Evolutionary conservation across 2,888 invertebrate genomes (phyloP).

Genomic region (Pachydiplax longipennis): DNA sequence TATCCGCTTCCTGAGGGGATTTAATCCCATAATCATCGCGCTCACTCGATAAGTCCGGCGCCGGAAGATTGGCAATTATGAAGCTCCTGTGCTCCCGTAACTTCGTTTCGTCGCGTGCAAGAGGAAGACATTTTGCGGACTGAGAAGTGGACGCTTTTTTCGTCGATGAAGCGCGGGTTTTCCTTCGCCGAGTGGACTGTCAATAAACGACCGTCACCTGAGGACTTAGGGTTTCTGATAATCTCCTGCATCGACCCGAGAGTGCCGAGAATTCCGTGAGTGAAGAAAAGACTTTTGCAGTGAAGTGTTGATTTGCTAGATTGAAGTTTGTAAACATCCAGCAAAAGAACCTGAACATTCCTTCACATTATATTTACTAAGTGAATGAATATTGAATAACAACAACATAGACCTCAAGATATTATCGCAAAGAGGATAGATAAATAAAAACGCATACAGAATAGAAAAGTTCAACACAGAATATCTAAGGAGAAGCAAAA

Average conservation of each 20-base stretch:
- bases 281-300: background rate
- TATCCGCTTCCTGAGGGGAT: background rate
- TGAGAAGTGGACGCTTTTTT: background rate
- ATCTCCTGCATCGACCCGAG: too few relatives aligned
- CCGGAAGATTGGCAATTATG: conserved; percentile 36
- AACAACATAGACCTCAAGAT: too few relatives aligned
- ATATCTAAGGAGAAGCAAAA: too few relatives aligned
- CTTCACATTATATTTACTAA: background rate
- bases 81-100: conserved; percentile 15
- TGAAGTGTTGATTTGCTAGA: background rate
- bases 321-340: conserved; percentile 31
- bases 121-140: conserved; percentile 46
- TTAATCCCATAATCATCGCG: conserved; percentile 32
- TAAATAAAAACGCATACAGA: too few relatives aligned
- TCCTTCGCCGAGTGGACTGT: conserved; percentile 20
- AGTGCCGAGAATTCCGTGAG: too few relatives aligned
- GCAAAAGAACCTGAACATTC: background rate
- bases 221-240: background rate
- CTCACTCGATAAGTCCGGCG: conserved; percentile 27
- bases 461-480: too few relatives aligned
- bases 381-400: too few relatives aligned
- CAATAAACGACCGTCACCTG: background rate
- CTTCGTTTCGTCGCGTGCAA: conserved; percentile 50
- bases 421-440: too few relatives aligned
- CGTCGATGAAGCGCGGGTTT: background rate